Evolutionary conservation across 2,797 vertebrate genomes (phyloP), one percentile per base, ranked within the genome.

Genomic region (Merluccius polli): DNA sequence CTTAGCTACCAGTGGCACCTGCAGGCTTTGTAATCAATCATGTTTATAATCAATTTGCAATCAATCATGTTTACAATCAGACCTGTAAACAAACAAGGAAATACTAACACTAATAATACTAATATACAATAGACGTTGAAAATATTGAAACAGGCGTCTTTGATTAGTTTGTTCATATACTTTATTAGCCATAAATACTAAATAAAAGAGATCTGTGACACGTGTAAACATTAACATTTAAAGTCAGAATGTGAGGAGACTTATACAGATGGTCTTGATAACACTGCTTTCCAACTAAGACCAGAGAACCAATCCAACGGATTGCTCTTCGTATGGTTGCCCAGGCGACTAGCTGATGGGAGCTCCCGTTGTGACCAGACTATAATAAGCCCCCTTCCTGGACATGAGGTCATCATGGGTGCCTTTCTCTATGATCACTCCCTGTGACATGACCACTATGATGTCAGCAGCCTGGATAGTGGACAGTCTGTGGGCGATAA

Each of bases 401-500:
- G 87, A 87, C 95, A 95, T 96, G 74, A 96, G 94, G 29, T 85
- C 76, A 2, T 92, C 78, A 65, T 95, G 94, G 8, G 88, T 91
- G 32, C 91, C 95, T 78, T 92, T 90, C 74, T 96, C 95, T 38
- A 95, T 90, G 74, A 96, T 79, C 1, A 71, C 79, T 8, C 95
- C 95, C 13, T 91, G 87, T 41, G 93, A 93, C 94, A 96, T 95
- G 73, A 95, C 94, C 0, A 94, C 94, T 13, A 95, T 95, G 79
- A 93, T 91, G 84, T 95, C 92, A 38, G 94, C 93, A 3, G 77
- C 90, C 84, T 94, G 94, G 82, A 95, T 94, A 4, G 94, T 95
- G 59, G 94, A 94, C 67, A 95, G 89, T 33, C 94, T 89, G 86
- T 95, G 95, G 80, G 95, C 94, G 1, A 95, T 95, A 76, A 95